Evolutionary conservation across 2,888 invertebrate species (phyloP), one percentile per base, ranked within the genome.

Genomic region (Heteromurus nitidus): DNA sequence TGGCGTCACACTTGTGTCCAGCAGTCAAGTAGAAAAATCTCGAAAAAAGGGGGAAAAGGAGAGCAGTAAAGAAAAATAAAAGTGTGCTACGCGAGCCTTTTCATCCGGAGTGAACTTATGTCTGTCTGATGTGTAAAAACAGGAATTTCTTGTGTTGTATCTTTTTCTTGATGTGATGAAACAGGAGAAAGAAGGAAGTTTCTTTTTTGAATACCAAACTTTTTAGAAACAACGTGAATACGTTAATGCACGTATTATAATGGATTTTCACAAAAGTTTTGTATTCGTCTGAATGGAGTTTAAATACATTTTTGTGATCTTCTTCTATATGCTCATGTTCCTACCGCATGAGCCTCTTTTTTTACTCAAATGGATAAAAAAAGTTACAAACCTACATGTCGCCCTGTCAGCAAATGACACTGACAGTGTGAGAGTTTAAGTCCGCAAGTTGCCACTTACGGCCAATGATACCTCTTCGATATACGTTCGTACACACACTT

Each of bases 1-100:
- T 60, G 60, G 60, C 60, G 60, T 60, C 60, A 60, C 60, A 60
- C 60, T 60, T 60, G 30, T 5, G 60, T 60, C 60, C 60, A 60
- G 60, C 60, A 60, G 60, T 60, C 60, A 60, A 18, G 60, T 31
- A 30, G 60, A 60, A 60, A 60, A 60, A 30, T 58, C 22, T 22
- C 5, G 22, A 22, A 22, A 22, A 22, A 7, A 53, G 22, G 13
- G 24, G 22, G 13, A 53, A n/a, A 3, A 9, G 47, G n/a, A 5
- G 55, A 55, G 13, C 26, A 13, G 26, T 2, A 26, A 20, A 30
- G 31, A 60, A 60, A 30, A 28, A 60, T 28, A 20, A 60, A 24
- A 60, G 60, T 47, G 47, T 47, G 47, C n/a, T 11, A 58, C 7
- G 60, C 30, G 60, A 60, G 31, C 30, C 30, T 60, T n/a, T 9